Evolutionary conservation across 2,888 invertebrate genomes (phyloP), one percentile per base, ranked within the genome.

Genomic region (Eristalis intricaria): DNA sequence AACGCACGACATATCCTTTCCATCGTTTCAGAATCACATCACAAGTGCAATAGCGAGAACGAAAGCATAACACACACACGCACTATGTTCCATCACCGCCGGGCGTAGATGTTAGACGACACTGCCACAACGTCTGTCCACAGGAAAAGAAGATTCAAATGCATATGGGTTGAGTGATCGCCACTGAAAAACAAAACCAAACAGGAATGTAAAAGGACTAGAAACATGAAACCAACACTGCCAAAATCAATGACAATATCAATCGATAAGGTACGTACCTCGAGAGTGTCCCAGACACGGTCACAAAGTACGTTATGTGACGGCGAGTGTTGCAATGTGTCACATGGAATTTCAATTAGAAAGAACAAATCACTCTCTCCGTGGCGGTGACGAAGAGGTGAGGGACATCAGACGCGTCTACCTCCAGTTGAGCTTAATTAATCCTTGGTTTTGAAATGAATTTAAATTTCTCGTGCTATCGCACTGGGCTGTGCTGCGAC

Each of bases 221-320:
- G 15, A 83, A 81, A 82, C 29, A 84, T 84, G 87, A 84, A 87
- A 84, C 84, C 76, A 80, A 80, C 84, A 87, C 87, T 87, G 87
- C 87, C 87, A 87, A 87, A 87, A 73, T 84, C 84, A 84, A 87
- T 87, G 87, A 87, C 87, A 87, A 87, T 87, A 87, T 84, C 87
- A 87, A 87, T 76, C 87, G 87, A 87, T 84, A 87, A 87, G 87
- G 87, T 87, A 84, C 60, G 60, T 19, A 69, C 22, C 11, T 8
- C 15, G 5, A 56, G 11, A 32, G 15, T 56, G 32, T 29, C 23
- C 22, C 15, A 19, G n/a, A 10, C 35, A 35, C 35, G 23, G 22
- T 40, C 4, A 40, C n/a, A n/a, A n/a, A n/a, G n/a, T n/a, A n/a
- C n/a, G 13, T 2, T 10, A 50, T 26, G 26, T 26, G 26, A 1